Conservation (phyloP, 92 coral and sea anemone species). For the Zoanthus gigantus region DNA sequence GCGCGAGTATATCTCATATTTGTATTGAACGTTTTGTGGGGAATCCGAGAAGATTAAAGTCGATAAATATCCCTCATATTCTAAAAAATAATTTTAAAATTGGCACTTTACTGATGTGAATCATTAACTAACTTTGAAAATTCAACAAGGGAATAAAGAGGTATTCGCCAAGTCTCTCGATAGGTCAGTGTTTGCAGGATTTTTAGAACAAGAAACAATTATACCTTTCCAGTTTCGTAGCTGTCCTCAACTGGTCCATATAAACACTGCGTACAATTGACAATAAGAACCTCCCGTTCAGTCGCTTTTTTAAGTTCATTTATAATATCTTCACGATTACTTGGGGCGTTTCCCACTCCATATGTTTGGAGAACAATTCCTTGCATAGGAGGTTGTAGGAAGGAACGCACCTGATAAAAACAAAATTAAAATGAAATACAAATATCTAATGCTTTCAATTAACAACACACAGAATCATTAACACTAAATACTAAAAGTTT, state of each 20-base stretch:
- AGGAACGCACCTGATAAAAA: conserved; percentile 77
- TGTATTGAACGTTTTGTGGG: no score
- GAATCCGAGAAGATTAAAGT: no score
- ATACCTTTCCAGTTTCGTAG: conserved; percentile 96
- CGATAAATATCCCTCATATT: no score
- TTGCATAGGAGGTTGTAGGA: conserved; percentile 91
- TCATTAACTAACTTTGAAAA: no score
- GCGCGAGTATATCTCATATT: no score
- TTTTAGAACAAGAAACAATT: background rate
- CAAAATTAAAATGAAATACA: no score
- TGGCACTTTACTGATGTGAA: no score
- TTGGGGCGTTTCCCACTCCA: conserved; percentile 95
- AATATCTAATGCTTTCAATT: no score
- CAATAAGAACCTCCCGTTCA: conserved; percentile 79
- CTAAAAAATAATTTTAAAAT: no score
- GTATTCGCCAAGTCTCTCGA: background rate
- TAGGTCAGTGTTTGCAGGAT: background rate
- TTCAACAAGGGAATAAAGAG: no score
- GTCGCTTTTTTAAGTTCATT: conserved; percentile 83
- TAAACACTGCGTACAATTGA: conserved; percentile 97
- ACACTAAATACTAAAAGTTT: no score
- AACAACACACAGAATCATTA: no score
- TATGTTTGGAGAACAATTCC: conserved; percentile 96
- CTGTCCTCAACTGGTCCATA: conserved; percentile 91
- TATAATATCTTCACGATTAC: conserved; percentile 86